Percentiles rank a stretch among this genome's conserved stretches.
Conservation (phyloP, 2,113 vertebrate species). For the Lophotis ruficrista region DNA sequence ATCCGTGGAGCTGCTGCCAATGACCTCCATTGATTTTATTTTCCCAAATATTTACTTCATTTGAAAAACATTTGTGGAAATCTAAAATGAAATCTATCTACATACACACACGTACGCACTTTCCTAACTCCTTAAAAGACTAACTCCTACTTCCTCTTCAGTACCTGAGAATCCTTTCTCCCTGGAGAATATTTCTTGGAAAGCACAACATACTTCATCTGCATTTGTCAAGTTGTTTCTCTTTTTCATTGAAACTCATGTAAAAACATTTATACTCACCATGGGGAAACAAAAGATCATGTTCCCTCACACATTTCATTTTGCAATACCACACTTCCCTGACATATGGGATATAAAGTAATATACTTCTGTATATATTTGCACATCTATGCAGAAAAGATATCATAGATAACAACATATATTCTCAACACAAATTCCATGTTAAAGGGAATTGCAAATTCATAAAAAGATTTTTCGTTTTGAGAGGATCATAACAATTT, state of each 20-base stretch:
- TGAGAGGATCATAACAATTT: not conserved
- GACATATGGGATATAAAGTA: not conserved
- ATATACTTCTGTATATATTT: not conserved
- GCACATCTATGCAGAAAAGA: not conserved
- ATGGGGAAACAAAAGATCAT: not conserved
- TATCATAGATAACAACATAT: not conserved
- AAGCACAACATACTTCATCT: not conserved
- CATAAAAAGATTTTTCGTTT: not conserved
- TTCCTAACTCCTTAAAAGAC: not conserved
- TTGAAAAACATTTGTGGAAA: not conserved
- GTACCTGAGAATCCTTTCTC: not conserved
- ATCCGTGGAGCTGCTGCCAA: not conserved
- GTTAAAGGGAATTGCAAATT: not conserved
- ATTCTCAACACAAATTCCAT: not conserved
- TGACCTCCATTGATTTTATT: not conserved
- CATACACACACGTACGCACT: rapidly evolving
- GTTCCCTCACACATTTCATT: not conserved
- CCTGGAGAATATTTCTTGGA: not conserved
- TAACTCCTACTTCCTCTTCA: not conserved
- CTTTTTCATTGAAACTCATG: not conserved
- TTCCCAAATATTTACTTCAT: not conserved
- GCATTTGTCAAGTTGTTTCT: not conserved
- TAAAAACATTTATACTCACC: not conserved
- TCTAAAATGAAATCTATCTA: not conserved
- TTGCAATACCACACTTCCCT: not conserved